These are phyloP conservation scores for Thamnophis sirtalis DNA, from an alignment of 2,113 vertebrate species.

Conservation along the genomic window DNA sequence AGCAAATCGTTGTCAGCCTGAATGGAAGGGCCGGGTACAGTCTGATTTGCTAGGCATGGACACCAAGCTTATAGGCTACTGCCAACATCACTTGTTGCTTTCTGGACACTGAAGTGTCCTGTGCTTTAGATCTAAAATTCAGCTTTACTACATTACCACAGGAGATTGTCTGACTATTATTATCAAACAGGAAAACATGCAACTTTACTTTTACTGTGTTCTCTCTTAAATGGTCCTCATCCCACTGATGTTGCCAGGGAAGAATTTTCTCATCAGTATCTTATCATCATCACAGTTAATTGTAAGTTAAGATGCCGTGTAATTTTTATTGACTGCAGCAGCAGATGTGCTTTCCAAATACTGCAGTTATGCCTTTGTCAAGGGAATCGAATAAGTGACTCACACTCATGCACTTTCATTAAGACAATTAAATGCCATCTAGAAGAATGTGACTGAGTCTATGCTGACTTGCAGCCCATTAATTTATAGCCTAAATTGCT, in stretches of 20 bases:
- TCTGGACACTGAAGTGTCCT: neutral
- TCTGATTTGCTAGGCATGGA: neutral
- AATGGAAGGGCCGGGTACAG: neutral
- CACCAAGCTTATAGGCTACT: neutral
- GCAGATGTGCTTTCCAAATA: neutral
- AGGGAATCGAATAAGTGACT: neutral
- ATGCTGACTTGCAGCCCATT: neutral
- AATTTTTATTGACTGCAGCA: neutral
- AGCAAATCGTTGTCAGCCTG: neutral
- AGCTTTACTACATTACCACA: neutral
- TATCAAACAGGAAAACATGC: neutral
- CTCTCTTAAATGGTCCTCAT: neutral
- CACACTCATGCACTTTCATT: neutral
- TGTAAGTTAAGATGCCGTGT: neutral
- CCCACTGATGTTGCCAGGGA: neutral
- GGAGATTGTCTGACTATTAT: neutral
- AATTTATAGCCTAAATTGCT: neutral
- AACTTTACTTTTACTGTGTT: neutral
- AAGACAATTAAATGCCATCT: neutral
- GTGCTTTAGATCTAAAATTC: neutral
- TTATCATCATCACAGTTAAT: neutral
- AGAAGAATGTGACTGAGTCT: neutral
- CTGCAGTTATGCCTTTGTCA: neutral
- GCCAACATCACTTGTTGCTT: neutral
- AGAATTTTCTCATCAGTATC: neutral